These are phyloP conservation scores for Rattus norvegicus DNA, from an alignment of 2,113 vertebrate species.

Conservation along the genomic window GRCr8 NC_086021.1:111496501-111497000, in stretches of 20 bases:
- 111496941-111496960: conserved; percentile 90
- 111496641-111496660: conserved; percentile 85
- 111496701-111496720: conserved; percentile 80
- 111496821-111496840: conserved; percentile 83
- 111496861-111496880: conserved; percentile 98
- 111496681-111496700: conserved; percentile 88
- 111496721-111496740: conserved; percentile 79
- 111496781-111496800: conserved; percentile 81
- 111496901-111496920: conserved; percentile 89
- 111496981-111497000: conserved; percentile 92
- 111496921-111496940: conserved; percentile 90
- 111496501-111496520: conserved; percentile 99
- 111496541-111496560: conserved; percentile 92
- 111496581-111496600: conserved; percentile 72
- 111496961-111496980: conserved; percentile 92
- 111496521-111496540: conserved; percentile 97
- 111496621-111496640: conserved; percentile 85
- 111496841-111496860: conserved; percentile 93
- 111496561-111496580: conserved; percentile 54
- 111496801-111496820: conserved; percentile 83
- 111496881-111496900: conserved; percentile 95
- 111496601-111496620: conserved; percentile 82
- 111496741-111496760: conserved; percentile 79
- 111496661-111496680: conserved; percentile 86
- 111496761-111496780: conserved; percentile 79